Evolutionary conservation across 2,797 vertebrate species (phyloP).

Genomic region (Astyanax mexicanus): DNA sequence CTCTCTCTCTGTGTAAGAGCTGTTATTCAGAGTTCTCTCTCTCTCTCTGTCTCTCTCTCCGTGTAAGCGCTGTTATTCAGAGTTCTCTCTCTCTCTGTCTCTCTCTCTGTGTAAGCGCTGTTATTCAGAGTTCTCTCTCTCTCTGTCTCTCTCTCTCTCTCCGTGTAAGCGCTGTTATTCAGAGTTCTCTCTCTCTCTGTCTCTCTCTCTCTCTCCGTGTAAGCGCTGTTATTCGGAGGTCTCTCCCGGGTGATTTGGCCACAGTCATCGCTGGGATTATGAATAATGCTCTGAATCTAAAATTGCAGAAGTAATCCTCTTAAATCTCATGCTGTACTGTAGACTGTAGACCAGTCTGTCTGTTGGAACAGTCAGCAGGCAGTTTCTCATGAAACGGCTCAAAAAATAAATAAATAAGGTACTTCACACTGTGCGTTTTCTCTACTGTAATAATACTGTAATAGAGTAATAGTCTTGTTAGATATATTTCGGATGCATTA

Average conservation of each 20-base stretch:
- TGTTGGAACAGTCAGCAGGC: slow-evolving; percentile 75
- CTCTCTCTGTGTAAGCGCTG: too few relatives aligned
- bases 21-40: too few relatives aligned
- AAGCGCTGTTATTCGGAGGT: slow-evolving; percentile 64
- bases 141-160: too few relatives aligned
- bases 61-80: too few relatives aligned
- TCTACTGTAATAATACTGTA: slow-evolving; percentile 18
- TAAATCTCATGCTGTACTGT: slow-evolving; percentile 82
- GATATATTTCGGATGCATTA: neutral
- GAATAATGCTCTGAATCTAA: slow-evolving; percentile 85
- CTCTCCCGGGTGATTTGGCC: slow-evolving; percentile 79
- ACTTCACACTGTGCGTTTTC: slow-evolving; percentile 27
- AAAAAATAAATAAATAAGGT: slow-evolving; percentile 39
- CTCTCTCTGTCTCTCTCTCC: too few relatives aligned
- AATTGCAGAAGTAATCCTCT: slow-evolving; percentile 86
- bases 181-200: too few relatives aligned
- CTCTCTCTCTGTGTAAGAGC: too few relatives aligned
- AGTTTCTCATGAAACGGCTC: slow-evolving; percentile 67
- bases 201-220: slow-evolving; percentile 37
- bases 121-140: too few relatives aligned
- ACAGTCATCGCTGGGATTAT: slow-evolving; percentile 81
- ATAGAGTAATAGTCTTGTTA: neutral
- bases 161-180: too few relatives aligned
- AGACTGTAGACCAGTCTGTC: slow-evolving; percentile 76
- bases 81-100: too few relatives aligned